phyloP scores from a whole-genome alignment of 2,113 vertebrate species.

The Rhodinocichla rosea region DNA sequence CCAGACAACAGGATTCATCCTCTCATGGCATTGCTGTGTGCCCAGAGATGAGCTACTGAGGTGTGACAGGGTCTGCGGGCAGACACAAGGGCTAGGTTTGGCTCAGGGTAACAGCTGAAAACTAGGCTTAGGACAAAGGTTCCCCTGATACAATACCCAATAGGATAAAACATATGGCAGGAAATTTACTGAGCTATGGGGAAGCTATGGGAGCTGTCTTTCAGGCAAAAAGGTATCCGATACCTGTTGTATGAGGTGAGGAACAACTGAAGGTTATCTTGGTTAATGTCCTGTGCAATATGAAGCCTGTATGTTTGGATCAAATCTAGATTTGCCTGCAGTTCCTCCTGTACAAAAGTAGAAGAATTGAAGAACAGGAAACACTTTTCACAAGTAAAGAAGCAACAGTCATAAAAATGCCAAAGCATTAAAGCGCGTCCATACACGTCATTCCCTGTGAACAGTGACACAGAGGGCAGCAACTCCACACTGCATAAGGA shows the following conservation, averaged over 20 bases:
- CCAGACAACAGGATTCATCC: background rate
- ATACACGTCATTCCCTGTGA: background rate
- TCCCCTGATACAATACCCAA: background rate
- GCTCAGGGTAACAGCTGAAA: background rate
- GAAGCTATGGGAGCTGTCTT: background rate
- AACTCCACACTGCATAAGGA: background rate
- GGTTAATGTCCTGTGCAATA: constrained; percentile 92
- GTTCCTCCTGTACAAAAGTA: constrained; percentile 81
- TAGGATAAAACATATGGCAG: background rate
- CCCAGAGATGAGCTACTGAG: background rate
- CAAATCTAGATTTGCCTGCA: constrained; percentile 89
- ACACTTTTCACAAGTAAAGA: background rate
- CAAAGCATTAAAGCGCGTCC: background rate
- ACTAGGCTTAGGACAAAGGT: background rate
- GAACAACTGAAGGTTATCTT: constrained; percentile 91
- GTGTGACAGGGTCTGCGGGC: background rate
- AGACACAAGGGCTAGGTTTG: background rate
- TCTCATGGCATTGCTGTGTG: background rate
- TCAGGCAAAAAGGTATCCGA: background rate
- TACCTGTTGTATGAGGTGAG: constrained; percentile 90
- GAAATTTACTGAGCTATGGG: background rate
- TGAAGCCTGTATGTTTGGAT: constrained; percentile 93
- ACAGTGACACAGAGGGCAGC: background rate
- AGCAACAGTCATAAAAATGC: background rate
- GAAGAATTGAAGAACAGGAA: background rate